Percentiles rank a stretch among this genome's conserved stretches.
Conservation (phyloP, 1,140 invertebrate genomes). For the Drosophila oshimai region DNA sequence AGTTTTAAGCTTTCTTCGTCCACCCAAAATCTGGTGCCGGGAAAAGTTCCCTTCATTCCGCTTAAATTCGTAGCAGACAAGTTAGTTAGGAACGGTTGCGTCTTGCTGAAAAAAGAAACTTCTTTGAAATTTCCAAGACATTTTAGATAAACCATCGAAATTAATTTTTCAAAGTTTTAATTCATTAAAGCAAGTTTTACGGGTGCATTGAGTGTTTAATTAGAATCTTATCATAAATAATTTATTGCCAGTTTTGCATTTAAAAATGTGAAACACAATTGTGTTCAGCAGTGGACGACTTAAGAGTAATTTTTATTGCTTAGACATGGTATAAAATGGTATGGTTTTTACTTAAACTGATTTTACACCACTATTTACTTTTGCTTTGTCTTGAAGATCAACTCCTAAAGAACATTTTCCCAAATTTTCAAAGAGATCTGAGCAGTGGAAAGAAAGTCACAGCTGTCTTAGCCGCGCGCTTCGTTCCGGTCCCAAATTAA, state of each 20-base stretch:
- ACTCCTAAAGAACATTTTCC: too few species aligned
- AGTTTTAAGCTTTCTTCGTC: slow-evolving; percentile 44
- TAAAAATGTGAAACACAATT: neutral
- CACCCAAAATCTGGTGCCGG: slow-evolving; percentile 44
- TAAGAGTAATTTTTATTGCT: too few species aligned
- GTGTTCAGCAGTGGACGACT: too few species aligned
- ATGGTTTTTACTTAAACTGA: too few species aligned
- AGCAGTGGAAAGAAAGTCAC: too few species aligned
- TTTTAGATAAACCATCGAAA: neutral
- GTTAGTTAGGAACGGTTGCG: neutral
- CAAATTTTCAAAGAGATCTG: too few species aligned
- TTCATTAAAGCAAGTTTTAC: neutral
- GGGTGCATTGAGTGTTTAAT: neutral
- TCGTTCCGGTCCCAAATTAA: too few species aligned
- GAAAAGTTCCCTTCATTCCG: slow-evolving; percentile 13
- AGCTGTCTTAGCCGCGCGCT: too few species aligned
- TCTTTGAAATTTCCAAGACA: neutral
- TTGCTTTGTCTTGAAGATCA: too few species aligned
- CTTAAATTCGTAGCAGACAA: slow-evolving; percentile 3
- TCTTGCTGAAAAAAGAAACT: neutral
- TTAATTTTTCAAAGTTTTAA: neutral
- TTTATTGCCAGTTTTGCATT: neutral
- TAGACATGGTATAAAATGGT: too few species aligned
- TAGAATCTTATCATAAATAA: neutral
- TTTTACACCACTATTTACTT: too few species aligned